phyloP scores from a whole-genome alignment of 30 jellyfish, hydroid and myxozoan genomes.

The Pelagia noctiluca region DNA sequence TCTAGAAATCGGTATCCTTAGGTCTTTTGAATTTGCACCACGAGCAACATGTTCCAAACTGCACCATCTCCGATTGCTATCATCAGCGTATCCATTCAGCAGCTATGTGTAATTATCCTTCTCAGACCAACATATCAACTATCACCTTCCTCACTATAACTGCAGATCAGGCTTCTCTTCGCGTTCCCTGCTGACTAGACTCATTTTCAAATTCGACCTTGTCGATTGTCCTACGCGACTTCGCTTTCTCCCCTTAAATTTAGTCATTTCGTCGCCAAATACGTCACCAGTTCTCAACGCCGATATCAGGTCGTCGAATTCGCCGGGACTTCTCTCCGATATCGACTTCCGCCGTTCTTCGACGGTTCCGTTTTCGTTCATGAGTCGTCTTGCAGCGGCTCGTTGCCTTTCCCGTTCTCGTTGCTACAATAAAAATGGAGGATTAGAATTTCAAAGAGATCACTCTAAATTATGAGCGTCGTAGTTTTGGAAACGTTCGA shows the following conservation, averaged over 20 bases:
- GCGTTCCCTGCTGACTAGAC: slow-evolving; percentile 65
- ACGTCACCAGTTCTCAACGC: slow-evolving; percentile 98
- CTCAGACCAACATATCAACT: no score
- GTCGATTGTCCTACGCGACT: slow-evolving; percentile 75
- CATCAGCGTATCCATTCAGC: no score
- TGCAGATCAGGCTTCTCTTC: slow-evolving; percentile 73
- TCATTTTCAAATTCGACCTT: slow-evolving; percentile 70
- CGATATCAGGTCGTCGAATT: slow-evolving; percentile 91
- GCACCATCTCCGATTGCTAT: no score
- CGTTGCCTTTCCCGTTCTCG: slow-evolving; percentile 86
- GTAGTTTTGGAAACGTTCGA: no score
- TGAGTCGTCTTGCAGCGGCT: slow-evolving; percentile 84
- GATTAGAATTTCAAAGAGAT: no score
- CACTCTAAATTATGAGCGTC: no score
- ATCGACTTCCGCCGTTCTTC: slow-evolving; percentile 90
- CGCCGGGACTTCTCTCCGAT: slow-evolving; percentile 98
- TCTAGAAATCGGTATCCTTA: no score
- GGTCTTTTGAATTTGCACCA: no score
- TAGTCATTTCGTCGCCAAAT: slow-evolving; percentile 93
- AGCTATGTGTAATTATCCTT: no score
- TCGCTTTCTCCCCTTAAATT: slow-evolving; percentile 89
- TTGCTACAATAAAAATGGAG: slow-evolving; percentile 68
- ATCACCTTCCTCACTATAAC: no score
- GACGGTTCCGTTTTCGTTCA: slow-evolving; percentile 70
- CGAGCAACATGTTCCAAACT: no score